Evolutionary conservation across 1,140 invertebrate species (phyloP), one percentile per base, ranked within the genome.

Genomic region (Cotesia chilonis): DNA sequence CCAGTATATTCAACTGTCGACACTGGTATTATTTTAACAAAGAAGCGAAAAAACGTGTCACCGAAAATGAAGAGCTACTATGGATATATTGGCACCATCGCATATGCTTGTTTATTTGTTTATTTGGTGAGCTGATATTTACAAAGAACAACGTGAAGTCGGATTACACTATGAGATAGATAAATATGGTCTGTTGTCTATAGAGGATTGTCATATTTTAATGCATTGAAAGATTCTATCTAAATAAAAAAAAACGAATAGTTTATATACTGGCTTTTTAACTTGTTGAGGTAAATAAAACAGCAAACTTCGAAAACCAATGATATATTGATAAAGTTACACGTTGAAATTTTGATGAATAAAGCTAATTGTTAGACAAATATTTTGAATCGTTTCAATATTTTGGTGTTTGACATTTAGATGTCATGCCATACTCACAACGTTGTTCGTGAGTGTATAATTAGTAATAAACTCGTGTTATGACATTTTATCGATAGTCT

Each of bases 111-210:
- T 2, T 14, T 41, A 10, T 65, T 73, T 55, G n/a, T 57, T 36
- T 20, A 66, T 37, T 57, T 66, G 54, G 20, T 35, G 66, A 67
- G 54, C 52, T 51, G 7, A 64, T 75, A 57, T 73, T 73, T 75
- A 51, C 54, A 63, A 69, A 72, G 60, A 68, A 75, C 71, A 75
- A 73, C 73, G 69, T 68, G n/a, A 59, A 75, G n/a, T 38, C 17
- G 71, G 74, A 75, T 75, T 75, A 75, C 74, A 73, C 71, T 71
- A 54, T 28, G 52, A 63, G 54, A 59, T 69, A 75, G 71, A 75
- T 71, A 71, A 57, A 73, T 47, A 47, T 47, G 41, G 6, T 9
- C 41, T 9, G 5, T 73, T 73, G 68, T 65, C 68, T 10, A 67
- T 20, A 68, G 68, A 68, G 69, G 41, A 1, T 47, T 72, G 74